Percentiles rank a stretch among this genome's conserved stretches.
Conservation (phyloP, 2,797 vertebrate genomes). For the Urosaurus nigricauda region DNA sequence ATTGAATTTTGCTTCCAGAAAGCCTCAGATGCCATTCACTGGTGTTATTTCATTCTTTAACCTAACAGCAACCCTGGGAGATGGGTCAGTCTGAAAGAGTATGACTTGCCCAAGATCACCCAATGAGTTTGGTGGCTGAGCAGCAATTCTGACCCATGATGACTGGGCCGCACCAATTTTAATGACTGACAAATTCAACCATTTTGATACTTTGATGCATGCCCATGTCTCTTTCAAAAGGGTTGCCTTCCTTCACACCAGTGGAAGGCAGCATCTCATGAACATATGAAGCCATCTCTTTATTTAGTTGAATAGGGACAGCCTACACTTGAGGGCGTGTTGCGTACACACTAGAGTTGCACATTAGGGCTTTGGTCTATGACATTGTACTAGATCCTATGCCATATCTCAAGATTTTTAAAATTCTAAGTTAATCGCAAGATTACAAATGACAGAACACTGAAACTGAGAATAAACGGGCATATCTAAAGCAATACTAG, state of each 20-base stretch:
- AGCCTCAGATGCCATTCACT: neutral
- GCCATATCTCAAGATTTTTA: too few species aligned
- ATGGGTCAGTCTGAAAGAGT: neutral
- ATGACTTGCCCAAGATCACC: neutral
- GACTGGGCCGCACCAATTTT: neutral
- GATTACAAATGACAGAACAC: neutral
- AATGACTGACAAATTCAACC: too few species aligned
- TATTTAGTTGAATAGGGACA: neutral
- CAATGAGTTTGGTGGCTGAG: neutral
- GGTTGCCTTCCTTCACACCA: too few species aligned
- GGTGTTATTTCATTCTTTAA: neutral
- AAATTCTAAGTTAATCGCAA: neutral
- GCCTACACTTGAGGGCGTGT: neutral
- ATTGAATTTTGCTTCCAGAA: neutral
- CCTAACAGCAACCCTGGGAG: neutral
- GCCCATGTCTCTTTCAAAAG: too few species aligned
- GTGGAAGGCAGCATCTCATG: neutral
- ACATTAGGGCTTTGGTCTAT: too few species aligned
- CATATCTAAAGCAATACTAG: slow-evolving; percentile 18
- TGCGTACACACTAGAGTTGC: neutral
- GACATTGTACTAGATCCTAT: neutral
- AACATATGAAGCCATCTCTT: neutral
- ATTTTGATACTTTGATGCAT: neutral
- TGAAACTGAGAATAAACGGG: neutral
- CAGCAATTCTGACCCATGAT: neutral